Evolutionary conservation across 2,113 vertebrate species (phyloP), one percentile per base, ranked within the genome.

Genomic region (Pangasianodon hypophthalmus): DNA sequence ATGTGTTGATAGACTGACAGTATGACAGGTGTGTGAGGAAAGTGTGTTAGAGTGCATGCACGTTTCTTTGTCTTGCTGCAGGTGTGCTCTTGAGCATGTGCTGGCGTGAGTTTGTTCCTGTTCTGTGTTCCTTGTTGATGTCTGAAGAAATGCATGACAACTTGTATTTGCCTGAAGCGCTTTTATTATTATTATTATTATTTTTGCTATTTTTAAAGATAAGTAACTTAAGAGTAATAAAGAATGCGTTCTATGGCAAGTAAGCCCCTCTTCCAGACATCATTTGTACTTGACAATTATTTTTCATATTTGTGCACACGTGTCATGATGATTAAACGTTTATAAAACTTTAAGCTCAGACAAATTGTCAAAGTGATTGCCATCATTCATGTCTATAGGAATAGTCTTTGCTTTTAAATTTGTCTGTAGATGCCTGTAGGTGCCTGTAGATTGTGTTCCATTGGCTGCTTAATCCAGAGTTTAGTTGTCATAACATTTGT

Each of bases 91-190:
- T 71, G 62, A 71, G 80, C 64, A 79, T 67, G 37, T 64, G 91
- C 88, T n/a, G 86, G 8, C 67, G 37, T 80, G 37, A 54, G 81
- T 41, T 58, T 44, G 84, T 90, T 73, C 69, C 85, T 85, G 67
- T 14, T 44, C 69, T 50, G 50, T 44, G 32, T 64, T 11, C 6
- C 29, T n/a, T 14, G 29, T 75, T 77, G 19, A 79, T 48, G 71
- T 87, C 13, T 87, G 64, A 60, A 75, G 48, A 56, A 73, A 48
- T 44, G 18, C 29, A 52, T 41, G 16, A 62, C 50, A 56, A 0
- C 54, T 41, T 60, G 82, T 41, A 24, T 60, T 41, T 44, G 32
- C 69, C 85, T 58, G 67, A 56, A 75, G 85, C 6, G 14, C 18
- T 32, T 73, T 73, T 24, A 29, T 83, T n/a, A 0, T 29, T 19